phyloP scores from a whole-genome alignment of 1,140 invertebrate genomes.

The Halesus radiatus region DNA sequence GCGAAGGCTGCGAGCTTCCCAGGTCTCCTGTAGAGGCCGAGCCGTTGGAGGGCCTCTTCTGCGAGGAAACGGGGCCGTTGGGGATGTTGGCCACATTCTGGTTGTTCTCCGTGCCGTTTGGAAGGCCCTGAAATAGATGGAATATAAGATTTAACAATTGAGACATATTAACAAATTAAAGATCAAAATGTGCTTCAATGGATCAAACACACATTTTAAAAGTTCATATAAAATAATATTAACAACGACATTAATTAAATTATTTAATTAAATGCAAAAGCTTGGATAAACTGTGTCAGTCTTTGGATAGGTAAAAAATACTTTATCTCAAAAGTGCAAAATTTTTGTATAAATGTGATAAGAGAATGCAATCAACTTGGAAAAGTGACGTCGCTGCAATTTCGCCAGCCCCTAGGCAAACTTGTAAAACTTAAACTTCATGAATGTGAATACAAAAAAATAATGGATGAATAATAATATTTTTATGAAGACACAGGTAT shows the following conservation, averaged over 20 bases:
- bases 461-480: no score
- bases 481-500: background rate
- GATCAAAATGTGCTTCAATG: background rate
- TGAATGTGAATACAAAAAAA: no score
- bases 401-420: no score
- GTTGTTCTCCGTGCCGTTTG: conserved; percentile 70
- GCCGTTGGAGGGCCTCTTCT: conserved; percentile 64
- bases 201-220: background rate
- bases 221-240: background rate
- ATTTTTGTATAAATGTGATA: no score
- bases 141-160: background rate
- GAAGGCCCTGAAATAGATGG: conserved; percentile 63
- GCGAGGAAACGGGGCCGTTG: conserved; percentile 62
- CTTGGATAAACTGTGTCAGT: background rate
- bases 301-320: no score
- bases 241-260: background rate
- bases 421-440: no score
- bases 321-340: no score
- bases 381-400: no score
- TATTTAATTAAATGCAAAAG: background rate
- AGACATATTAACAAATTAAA: background rate
- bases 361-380: no score
- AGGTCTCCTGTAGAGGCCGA: conserved; percentile 64
- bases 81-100: conserved; percentile 67
- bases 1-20: background rate